Percentiles rank a stretch among this genome's conserved stretches.
These are phyloP conservation scores for Cryptosula pallasiana DNA, from an alignment of 2,888 invertebrate genomes.

Conservation along the genomic window DNA sequence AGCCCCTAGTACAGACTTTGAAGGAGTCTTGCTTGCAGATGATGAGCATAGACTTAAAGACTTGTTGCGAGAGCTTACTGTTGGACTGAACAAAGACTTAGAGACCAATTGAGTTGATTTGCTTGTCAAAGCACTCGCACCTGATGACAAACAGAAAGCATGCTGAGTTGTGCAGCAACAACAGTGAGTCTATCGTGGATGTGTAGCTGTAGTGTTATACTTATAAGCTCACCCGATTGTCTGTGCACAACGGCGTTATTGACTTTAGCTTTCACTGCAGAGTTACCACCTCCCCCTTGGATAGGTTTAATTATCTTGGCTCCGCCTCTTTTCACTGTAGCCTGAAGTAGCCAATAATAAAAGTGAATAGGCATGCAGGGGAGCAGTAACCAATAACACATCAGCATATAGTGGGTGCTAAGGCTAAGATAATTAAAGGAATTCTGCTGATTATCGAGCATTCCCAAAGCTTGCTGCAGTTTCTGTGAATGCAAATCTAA, in stretches of 20 bases:
- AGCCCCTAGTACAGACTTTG: no score
- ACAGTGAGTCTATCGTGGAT: not conserved
- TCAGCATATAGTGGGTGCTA: no score
- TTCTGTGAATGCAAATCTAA: no score
- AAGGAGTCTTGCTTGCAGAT: not conserved
- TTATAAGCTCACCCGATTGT: not conserved
- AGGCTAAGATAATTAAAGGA: no score
- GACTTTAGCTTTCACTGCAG: not conserved
- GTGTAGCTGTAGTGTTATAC: not conserved
- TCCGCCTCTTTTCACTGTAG: not conserved
- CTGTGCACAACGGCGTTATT: not conserved
- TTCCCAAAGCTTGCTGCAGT: no score
- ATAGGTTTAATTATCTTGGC: not conserved
- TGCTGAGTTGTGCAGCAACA: not conserved
- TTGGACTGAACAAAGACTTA: constrained; percentile 7
- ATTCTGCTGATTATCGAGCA: no score
- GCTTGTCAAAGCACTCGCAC: not conserved
- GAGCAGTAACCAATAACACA: no score
- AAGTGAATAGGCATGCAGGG: no score
- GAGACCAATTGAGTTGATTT: not conserved
- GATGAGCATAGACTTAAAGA: not conserved
- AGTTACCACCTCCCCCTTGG: not conserved
- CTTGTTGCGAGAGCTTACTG: not conserved
- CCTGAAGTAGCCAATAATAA: no score
- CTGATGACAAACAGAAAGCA: no score